Evolutionary conservation across 2,888 invertebrate genomes (phyloP).

Genomic region (Tipula unca): DNA sequence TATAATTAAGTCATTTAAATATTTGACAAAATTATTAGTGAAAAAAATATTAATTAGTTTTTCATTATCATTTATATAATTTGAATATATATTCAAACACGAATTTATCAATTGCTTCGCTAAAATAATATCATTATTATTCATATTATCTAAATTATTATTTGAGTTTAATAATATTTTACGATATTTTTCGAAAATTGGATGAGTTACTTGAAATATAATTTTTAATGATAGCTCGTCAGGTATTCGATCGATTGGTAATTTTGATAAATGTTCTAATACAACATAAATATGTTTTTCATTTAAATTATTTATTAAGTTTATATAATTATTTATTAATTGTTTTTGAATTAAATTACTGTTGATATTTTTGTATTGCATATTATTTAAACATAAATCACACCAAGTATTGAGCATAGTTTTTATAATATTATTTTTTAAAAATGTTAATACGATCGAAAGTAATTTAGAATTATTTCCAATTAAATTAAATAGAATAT

Average conservation of each 20-base stretch:
- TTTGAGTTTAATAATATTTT: conserved; percentile 26
- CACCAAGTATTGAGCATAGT: conserved; percentile 27
- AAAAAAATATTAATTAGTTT: conserved; percentile 38
- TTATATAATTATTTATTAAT: conserved; percentile 19
- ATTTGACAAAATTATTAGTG: conserved; percentile 36
- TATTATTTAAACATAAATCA: not conserved
- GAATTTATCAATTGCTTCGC: conserved; percentile 29
- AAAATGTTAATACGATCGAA: conserved; percentile 34
- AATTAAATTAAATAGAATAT: conserved; percentile 30
- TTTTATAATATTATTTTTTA: conserved; percentile 30
- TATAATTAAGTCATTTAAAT: conserved; percentile 35
- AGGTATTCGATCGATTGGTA: not conserved
- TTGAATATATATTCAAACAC: conserved; percentile 37
- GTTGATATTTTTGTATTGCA: not conserved
- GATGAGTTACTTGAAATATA: conserved; percentile 36
- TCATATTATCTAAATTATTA: not conserved
- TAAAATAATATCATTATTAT: not conserved
- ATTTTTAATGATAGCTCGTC: conserved; percentile 36
- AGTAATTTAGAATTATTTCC: conserved; percentile 35
- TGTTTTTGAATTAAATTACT: conserved; percentile 16
- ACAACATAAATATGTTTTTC: not conserved
- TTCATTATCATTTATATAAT: conserved; percentile 36
- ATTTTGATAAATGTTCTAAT: not conserved
- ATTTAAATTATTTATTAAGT: conserved; percentile 18
- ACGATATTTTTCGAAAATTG: conserved; percentile 34